Evolutionary conservation across 2,888 invertebrate genomes (phyloP), one percentile per base, ranked within the genome.

Genomic region (Lasioglossum villosulum): DNA sequence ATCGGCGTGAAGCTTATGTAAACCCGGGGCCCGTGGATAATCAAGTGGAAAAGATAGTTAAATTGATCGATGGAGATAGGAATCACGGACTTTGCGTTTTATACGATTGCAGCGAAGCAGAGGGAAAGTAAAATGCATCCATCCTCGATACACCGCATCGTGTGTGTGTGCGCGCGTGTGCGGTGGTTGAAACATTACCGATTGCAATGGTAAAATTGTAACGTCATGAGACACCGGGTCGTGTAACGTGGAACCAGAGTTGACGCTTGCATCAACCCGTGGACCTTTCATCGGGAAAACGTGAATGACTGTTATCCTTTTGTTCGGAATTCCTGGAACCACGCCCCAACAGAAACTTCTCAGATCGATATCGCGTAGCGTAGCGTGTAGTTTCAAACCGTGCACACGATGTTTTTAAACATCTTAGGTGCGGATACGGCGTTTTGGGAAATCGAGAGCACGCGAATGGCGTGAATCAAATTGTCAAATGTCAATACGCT

Each of bases 291-390:
- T 74, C 16, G 0, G 45, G 45, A 78, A 59, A 73, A 63, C 27
- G 5, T 2, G 39, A 42, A 42, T 14, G 59, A 80, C 70, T 77
- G 56, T 48, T 77, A 76, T 70, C 42, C 80, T 84, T 88, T 88
- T 86, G 80, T 88, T 87, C 83, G 56, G 83, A 72, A 81, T 83
- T 80, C 78, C 76, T 82, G 73, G 75, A 75, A 83, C 90, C 90
- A 90, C 90, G 91, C 90, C 90, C 91, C 84, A 77, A 77, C 83
- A 86, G 82, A 83, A 88, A 89, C 82, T 89, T 89, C 81, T 78
- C 83, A 89, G 90, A 90, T 90, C 90, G 90, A 90, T 90, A 88
- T 90, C 89, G 78, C 83, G 75, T 87, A 56, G n/a, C n/a, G n/a
- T 86, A 82, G n/a, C 84, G 81, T 75, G 66, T 82, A 74, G 78